Evolutionary conservation across 2,113 vertebrate genomes (phyloP).

Genomic region (Eubucco bourcierii): DNA sequence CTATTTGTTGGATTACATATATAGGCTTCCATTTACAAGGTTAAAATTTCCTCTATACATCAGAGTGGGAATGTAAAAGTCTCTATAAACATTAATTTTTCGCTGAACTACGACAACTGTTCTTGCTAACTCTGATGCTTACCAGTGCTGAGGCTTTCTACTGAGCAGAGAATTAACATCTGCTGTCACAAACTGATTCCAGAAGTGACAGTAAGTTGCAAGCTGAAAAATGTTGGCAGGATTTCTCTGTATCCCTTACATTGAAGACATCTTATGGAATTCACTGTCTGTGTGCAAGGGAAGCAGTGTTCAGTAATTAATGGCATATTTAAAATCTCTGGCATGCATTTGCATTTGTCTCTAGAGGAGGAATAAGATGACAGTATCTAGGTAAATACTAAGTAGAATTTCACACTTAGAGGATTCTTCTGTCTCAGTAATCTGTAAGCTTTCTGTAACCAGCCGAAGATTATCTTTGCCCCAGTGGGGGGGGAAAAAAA

Average conservation of each 20-base stretch:
- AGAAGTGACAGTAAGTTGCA: constrained; percentile 34
- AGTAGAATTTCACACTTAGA: not conserved
- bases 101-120: not conserved
- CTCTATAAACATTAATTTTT: not conserved
- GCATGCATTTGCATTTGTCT: constrained; percentile 20
- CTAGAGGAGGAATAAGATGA: not conserved
- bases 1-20: not conserved
- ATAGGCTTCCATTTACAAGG: not conserved
- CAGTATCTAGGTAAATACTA: not conserved
- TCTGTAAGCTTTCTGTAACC: not conserved
- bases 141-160: not conserved
- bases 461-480: not conserved
- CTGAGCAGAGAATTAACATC: constrained; percentile 6
- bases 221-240: not conserved
- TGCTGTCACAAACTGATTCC: constrained; percentile 31
- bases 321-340: constrained; percentile 10
- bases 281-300: not conserved
- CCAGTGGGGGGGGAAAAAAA: not conserved
- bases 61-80: not conserved
- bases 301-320: constrained; percentile 45
- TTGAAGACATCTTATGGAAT: not conserved
- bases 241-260: not conserved
- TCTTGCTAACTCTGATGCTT: not conserved
- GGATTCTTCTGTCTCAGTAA: not conserved
- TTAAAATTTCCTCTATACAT: not conserved